Evolutionary conservation across 2,797 vertebrate species (phyloP).

Genomic region (Iguana delicatissima): DNA sequence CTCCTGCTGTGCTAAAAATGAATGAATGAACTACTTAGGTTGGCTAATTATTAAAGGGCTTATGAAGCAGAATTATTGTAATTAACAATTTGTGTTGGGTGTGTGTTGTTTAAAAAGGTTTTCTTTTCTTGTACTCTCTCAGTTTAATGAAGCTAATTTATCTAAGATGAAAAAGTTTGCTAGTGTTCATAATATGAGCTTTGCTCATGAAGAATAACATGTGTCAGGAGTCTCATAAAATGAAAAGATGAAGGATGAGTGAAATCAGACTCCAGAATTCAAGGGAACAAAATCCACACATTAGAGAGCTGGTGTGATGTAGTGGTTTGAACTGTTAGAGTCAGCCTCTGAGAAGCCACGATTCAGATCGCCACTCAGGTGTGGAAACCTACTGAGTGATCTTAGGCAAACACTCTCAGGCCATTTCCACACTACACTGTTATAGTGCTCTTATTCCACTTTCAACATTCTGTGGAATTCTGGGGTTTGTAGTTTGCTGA

Average conservation of each 20-base stretch:
- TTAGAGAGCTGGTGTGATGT: too few relatives aligned
- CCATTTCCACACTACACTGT: too few relatives aligned
- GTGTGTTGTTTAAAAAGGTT: slow-evolving; percentile 13
- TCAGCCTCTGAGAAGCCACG: too few relatives aligned
- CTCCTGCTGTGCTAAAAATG: slow-evolving; percentile 30
- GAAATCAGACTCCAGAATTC: background rate
- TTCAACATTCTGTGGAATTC: too few relatives aligned
- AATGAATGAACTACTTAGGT: slow-evolving; percentile 47
- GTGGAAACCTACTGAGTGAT: too few relatives aligned
- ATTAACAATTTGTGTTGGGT: slow-evolving; percentile 52
- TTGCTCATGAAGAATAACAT: background rate
- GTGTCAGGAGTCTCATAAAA: background rate
- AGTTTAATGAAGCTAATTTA: slow-evolving; percentile 36
- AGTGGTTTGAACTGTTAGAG: too few relatives aligned
- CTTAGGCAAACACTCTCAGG: too few relatives aligned
- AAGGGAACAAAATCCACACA: background rate
- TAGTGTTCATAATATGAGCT: background rate
- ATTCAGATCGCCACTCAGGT: too few relatives aligned
- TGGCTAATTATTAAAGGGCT: slow-evolving; percentile 14
- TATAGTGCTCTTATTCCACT: too few relatives aligned
- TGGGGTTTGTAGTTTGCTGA: too few relatives aligned
- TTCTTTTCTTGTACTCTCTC: slow-evolving; percentile 20
- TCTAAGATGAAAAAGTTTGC: background rate
- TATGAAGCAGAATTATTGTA: slow-evolving; percentile 16
- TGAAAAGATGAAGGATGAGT: background rate